Evolutionary conservation across 1,140 invertebrate species (phyloP).

Genomic region (Diorhabda elongata): DNA sequence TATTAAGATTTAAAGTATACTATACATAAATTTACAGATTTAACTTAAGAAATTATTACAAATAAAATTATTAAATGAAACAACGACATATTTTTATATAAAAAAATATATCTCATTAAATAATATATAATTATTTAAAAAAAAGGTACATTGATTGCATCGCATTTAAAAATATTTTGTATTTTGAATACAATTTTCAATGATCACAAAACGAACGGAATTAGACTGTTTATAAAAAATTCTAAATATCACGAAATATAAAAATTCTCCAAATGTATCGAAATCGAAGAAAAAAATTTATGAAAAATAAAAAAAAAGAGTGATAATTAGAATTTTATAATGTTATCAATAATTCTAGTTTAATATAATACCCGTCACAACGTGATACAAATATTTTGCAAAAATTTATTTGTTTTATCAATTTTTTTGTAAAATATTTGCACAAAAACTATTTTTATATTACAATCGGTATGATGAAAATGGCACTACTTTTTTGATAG

Average conservation of each 20-base stretch:
- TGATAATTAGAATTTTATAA: background rate
- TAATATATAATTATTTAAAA: slow-evolving; percentile 29
- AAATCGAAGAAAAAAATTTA: background rate
- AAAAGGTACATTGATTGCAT: slow-evolving; percentile 36
- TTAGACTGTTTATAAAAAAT: background rate
- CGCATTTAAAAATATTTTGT: slow-evolving; percentile 34
- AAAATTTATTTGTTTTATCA: background rate
- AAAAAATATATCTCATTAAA: slow-evolving; percentile 36
- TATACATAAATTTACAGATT: slow-evolving; percentile 39
- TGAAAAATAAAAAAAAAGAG: background rate
- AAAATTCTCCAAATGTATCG: background rate
- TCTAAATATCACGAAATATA: background rate
- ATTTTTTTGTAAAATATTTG: slow-evolving; percentile 18
- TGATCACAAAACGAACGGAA: slow-evolving; percentile 45
- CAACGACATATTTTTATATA: slow-evolving; percentile 40
- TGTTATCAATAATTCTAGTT: slow-evolving; percentile 36
- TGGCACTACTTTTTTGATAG: too few relatives aligned
- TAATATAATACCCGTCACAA: slow-evolving; percentile 44
- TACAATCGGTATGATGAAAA: background rate
- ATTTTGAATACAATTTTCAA: slow-evolving; percentile 37
- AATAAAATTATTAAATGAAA: slow-evolving; percentile 39
- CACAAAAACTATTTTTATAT: background rate
- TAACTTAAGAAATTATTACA: slow-evolving; percentile 36
- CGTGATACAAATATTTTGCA: slow-evolving; percentile 22
- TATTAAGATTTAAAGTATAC: slow-evolving; percentile 40